Percentiles rank a stretch among this genome's conserved stretches.
Evolutionary conservation across 2,888 invertebrate genomes (phyloP).

Genomic region (Ormyrus labotus): DNA sequence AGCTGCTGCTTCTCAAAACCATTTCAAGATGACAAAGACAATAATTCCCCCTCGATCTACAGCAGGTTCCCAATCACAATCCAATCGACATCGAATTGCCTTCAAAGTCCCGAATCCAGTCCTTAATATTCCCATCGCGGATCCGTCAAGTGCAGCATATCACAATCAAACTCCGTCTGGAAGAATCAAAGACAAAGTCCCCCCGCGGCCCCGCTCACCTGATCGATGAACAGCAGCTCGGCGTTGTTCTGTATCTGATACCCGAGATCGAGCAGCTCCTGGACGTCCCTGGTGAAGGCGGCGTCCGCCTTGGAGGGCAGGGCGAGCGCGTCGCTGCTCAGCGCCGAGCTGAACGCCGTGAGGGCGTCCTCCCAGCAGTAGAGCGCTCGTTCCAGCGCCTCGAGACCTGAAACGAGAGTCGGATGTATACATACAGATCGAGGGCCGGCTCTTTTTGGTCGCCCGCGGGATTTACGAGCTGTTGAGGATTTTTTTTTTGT

Average conservation of each 20-base stretch:
- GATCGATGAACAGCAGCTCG: conserved; percentile 90
- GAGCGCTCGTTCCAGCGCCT: conserved; percentile 93
- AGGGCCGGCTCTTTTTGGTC: background rate
- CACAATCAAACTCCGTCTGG: too few relatives aligned
- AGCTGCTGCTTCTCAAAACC: too few relatives aligned
- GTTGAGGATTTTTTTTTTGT: background rate
- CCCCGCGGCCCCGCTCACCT: conserved; percentile 67
- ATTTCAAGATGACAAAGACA: too few relatives aligned
- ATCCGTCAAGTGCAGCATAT: too few relatives aligned
- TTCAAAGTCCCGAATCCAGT: too few relatives aligned
- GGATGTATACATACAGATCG: background rate
- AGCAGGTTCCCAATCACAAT: too few relatives aligned
- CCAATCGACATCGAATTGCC: too few relatives aligned
- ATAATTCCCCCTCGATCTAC: too few relatives aligned
- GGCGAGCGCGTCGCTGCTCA: conserved; percentile 80
- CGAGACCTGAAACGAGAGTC: conserved; percentile 83
- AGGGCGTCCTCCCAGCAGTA: conserved; percentile 97
- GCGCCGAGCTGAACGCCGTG: conserved; percentile 83
- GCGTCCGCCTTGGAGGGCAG: conserved; percentile 90
- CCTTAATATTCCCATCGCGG: too few relatives aligned
- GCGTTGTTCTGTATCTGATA: conserved; percentile 91
- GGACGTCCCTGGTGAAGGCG: conserved; percentile 83
- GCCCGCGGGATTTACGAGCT: background rate
- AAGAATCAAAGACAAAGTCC: too few relatives aligned
- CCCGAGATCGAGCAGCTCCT: conserved; percentile 86